Percentiles rank a stretch among this genome's conserved stretches.
Evolutionary conservation across 2,888 invertebrate species (phyloP).

Genomic region (Eremobia ochroleuca): DNA sequence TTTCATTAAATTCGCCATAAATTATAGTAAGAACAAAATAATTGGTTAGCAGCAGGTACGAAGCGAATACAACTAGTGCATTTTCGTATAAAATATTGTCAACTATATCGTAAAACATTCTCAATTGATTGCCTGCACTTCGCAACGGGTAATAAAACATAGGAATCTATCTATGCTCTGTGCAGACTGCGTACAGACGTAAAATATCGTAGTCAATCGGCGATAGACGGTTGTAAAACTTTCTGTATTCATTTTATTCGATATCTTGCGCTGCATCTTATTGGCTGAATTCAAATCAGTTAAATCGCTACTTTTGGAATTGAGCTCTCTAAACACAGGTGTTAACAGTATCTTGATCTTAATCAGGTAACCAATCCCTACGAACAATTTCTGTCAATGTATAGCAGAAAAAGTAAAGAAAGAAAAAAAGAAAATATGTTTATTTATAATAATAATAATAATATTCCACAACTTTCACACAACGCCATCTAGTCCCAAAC

Average conservation of each 20-base stretch:
- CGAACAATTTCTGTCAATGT: neutral
- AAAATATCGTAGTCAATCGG: conserved; percentile 16
- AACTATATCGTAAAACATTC: conserved; percentile 28
- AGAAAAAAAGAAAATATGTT: too few relatives aligned
- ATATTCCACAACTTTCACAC: too few relatives aligned
- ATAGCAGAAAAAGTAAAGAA: too few relatives aligned
- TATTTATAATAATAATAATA: too few relatives aligned
- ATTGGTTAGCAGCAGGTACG: conserved; percentile 13
- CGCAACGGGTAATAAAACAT: conserved; percentile 34
- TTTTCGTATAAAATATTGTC: conserved; percentile 29
- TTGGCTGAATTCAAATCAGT: neutral
- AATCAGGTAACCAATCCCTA: neutral
- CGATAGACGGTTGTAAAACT: conserved; percentile 12
- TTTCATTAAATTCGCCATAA: conserved; percentile 17
- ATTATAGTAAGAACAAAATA: conserved; percentile 3
- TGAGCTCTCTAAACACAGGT: neutral
- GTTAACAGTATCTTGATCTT: too few relatives aligned
- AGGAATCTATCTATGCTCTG: conserved; percentile 8
- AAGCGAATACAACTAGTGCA: conserved; percentile 15
- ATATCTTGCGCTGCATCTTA: neutral
- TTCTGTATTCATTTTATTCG: neutral
- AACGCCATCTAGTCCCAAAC: too few relatives aligned
- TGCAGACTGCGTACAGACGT: conserved; percentile 12
- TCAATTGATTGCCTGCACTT: conserved; percentile 41
- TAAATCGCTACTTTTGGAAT: neutral